Conservation (phyloP, 1,140 invertebrate species). For the Drosophila persimilis region DNA sequence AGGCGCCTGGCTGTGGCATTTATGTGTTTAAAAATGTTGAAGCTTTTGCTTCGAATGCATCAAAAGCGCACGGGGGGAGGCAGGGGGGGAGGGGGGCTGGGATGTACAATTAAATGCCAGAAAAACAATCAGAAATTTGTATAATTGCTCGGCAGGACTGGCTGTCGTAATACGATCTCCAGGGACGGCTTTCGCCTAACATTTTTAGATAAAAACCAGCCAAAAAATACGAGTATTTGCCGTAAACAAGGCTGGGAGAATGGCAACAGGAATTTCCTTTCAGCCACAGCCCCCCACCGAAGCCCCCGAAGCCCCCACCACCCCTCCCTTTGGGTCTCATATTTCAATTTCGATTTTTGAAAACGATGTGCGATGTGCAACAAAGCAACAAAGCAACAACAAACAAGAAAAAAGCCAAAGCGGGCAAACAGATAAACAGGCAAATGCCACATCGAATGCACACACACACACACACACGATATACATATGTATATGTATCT, state of each 20-base stretch:
- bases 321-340: slow-evolving; percentile 50
- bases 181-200: slow-evolving; percentile 7
- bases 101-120: slow-evolving; percentile 51
- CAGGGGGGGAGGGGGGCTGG: too few relatives aligned
- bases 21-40: slow-evolving; percentile 72
- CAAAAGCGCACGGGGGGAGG: neutral
- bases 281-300: too few relatives aligned
- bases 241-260: slow-evolving; percentile 59
- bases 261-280: slow-evolving; percentile 6
- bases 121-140: slow-evolving; percentile 26
- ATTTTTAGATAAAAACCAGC: slow-evolving; percentile 24
- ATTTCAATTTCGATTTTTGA: slow-evolving; percentile 81
- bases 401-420: slow-evolving; percentile 41
- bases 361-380: slow-evolving; percentile 72
- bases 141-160: neutral
- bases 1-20: slow-evolving; percentile 45
- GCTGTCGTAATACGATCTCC: slow-evolving; percentile 27
- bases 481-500: slow-evolving; percentile 30
- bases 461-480: too few relatives aligned
- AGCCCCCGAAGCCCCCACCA: too few relatives aligned
- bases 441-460: slow-evolving; percentile 55
- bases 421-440: slow-evolving; percentile 68
- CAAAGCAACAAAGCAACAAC: slow-evolving; percentile 50
- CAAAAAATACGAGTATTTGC: slow-evolving; percentile 47
- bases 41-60: slow-evolving; percentile 25